phyloP scores from a whole-genome alignment of 1,140 invertebrate species.

The Delia radicum region DNA sequence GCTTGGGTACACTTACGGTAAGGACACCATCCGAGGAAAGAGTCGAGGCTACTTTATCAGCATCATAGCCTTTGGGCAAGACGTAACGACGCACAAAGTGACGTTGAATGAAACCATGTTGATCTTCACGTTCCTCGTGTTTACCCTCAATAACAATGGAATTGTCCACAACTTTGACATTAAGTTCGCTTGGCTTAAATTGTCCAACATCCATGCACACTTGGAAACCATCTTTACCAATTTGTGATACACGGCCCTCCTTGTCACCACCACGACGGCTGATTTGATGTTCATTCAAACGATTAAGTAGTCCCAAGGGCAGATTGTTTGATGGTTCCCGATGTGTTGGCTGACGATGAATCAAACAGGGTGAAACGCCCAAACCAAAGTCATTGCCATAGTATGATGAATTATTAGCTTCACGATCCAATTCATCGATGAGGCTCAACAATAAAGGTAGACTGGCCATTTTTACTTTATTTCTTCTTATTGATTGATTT shows the following conservation, averaged over 20 bases:
- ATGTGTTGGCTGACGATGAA: slow-evolving; percentile 14
- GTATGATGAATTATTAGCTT: slow-evolving; percentile 17
- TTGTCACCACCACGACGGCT: slow-evolving; percentile 35
- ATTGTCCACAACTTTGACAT: slow-evolving; percentile 69
- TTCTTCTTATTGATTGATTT: background rate
- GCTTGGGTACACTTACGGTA: slow-evolving; percentile 63
- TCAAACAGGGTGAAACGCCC: slow-evolving; percentile 18
- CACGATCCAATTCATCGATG: slow-evolving; percentile 25
- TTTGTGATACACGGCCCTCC: slow-evolving; percentile 32
- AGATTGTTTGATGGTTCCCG: slow-evolving; percentile 6
- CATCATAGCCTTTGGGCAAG: slow-evolving; percentile 65
- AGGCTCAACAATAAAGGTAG: slow-evolving; percentile 26
- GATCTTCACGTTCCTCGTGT: slow-evolving; percentile 66
- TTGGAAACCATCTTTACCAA: slow-evolving; percentile 51
- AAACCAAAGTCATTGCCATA: slow-evolving; percentile 28
- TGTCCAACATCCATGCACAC: slow-evolving; percentile 67
- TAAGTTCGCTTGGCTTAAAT: slow-evolving; percentile 72
- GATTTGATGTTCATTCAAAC: slow-evolving; percentile 28
- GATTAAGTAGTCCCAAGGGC: slow-evolving; percentile 14
- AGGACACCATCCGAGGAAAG: slow-evolving; percentile 73
- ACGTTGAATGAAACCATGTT: slow-evolving; percentile 61
- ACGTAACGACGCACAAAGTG: slow-evolving; percentile 71
- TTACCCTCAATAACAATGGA: slow-evolving; percentile 66
- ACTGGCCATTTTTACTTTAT: slow-evolving; percentile 24
- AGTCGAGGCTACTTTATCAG: slow-evolving; percentile 67